Evolutionary conservation across 2,797 vertebrate species (phyloP).

Genomic region (Pseudochirops cupreus): DNA sequence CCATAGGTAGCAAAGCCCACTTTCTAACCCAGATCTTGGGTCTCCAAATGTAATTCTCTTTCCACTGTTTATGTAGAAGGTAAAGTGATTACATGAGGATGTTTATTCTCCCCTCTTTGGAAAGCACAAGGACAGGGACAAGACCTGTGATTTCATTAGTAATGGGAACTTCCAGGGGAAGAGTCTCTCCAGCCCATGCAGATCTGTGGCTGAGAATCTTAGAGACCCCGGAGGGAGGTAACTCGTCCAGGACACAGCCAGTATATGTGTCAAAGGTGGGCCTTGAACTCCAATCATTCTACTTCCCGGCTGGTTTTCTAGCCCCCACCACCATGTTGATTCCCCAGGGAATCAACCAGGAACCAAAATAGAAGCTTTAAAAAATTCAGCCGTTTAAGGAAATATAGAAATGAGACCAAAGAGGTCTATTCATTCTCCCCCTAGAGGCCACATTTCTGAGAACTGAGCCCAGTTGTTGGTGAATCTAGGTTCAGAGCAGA

Average conservation of each 20-base stretch:
- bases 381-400: neutral
- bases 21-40: neutral
- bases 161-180: neutral
- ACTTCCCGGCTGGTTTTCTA: neutral
- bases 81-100: neutral
- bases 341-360: neutral
- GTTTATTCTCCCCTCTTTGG: neutral
- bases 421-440: neutral
- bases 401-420: neutral
- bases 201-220: neutral
- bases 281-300: neutral
- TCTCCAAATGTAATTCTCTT: neutral
- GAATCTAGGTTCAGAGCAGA: too few relatives aligned
- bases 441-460: too few relatives aligned
- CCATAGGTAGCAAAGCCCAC: neutral
- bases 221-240: neutral
- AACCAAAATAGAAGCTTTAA: neutral
- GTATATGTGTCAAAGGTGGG: neutral
- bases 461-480: too few relatives aligned
- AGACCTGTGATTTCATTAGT: neutral
- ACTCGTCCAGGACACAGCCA: neutral
- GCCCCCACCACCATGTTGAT: neutral
- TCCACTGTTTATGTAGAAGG: neutral
- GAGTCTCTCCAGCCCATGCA: neutral
- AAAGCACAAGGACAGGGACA: neutral